Evolutionary conservation across 1,140 invertebrate species (phyloP).

Genomic region (Euwallacea fornicatus): DNA sequence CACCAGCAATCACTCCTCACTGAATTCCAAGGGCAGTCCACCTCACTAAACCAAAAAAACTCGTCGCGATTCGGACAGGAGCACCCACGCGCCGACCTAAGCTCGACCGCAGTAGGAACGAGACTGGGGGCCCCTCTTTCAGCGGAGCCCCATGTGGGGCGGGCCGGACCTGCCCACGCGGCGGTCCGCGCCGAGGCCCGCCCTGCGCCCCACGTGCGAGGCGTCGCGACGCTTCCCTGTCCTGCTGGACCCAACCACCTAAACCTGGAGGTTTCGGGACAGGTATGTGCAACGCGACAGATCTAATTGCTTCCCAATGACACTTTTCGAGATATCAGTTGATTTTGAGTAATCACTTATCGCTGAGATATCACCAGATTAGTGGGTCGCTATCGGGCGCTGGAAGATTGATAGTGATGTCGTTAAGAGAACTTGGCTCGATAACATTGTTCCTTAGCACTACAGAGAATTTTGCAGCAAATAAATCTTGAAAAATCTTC

Average conservation of each 20-base stretch:
- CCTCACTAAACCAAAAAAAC: conserved; percentile 34
- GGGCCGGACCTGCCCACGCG: conserved; percentile 26
- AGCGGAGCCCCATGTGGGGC: conserved; percentile 12
- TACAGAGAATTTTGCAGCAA: too few species aligned
- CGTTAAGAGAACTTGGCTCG: too few species aligned
- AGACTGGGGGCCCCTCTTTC: conserved; percentile 20
- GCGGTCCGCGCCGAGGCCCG: conserved; percentile 2
- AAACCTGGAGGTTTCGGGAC: not conserved
- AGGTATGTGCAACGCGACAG: not conserved
- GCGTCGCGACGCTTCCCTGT: conserved; percentile 21
- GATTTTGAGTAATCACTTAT: too few species aligned
- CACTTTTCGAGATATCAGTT: too few species aligned
- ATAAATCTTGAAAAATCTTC: too few species aligned
- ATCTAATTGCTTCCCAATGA: too few species aligned
- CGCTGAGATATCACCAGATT: too few species aligned
- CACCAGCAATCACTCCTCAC: not conserved
- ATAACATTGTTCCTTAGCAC: too few species aligned
- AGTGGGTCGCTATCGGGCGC: too few species aligned
- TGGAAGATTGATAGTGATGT: too few species aligned
- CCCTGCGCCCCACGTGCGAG: conserved; percentile 14
- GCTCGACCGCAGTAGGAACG: conserved; percentile 15
- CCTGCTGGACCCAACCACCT: too few species aligned
- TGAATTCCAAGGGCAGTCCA: not conserved
- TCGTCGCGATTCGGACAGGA: conserved; percentile 1
- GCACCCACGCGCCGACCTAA: conserved; percentile 10